Evolutionary conservation across 2,113 vertebrate genomes (phyloP).

Genomic region (Toxotes chatareus): DNA sequence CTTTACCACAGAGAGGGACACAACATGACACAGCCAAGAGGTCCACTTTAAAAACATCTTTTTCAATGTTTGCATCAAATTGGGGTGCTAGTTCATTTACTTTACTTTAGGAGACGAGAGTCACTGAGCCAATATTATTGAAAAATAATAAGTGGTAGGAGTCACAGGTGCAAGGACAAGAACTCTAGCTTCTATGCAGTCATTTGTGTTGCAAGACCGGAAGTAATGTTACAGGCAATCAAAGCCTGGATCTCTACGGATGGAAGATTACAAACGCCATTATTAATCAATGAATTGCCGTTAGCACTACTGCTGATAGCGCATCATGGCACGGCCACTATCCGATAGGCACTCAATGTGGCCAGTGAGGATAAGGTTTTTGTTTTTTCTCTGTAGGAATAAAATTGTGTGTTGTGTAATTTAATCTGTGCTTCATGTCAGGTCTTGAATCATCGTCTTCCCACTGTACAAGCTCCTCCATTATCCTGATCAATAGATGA

Average conservation of each 20-base stretch:
- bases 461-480: slow-evolving; percentile 45
- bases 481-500: slow-evolving; percentile 67
- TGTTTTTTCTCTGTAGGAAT: background rate
- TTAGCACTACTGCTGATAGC: background rate
- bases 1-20: slow-evolving; percentile 24
- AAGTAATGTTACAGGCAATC: background rate
- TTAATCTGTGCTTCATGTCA: slow-evolving; percentile 22
- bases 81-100: background rate
- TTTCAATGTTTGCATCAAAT: background rate
- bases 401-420: slow-evolving; percentile 20
- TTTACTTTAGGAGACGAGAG: background rate
- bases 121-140: background rate
- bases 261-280: slow-evolving; percentile 1
- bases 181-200: background rate
- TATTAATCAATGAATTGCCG: slow-evolving; percentile 11
- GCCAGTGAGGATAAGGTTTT: background rate
- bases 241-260: background rate
- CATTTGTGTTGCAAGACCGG: background rate
- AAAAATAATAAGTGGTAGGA: background rate
- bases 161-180: background rate
- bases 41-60: background rate
- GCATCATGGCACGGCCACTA: background rate
- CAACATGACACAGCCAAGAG: background rate
- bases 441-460: slow-evolving; percentile 30
- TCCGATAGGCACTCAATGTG: background rate